Percentiles rank a stretch among this genome's conserved stretches.
These are phyloP conservation scores for Drosophila nigricruria DNA, from an alignment of 2,888 invertebrate species.

Conservation along the genomic window DNA sequence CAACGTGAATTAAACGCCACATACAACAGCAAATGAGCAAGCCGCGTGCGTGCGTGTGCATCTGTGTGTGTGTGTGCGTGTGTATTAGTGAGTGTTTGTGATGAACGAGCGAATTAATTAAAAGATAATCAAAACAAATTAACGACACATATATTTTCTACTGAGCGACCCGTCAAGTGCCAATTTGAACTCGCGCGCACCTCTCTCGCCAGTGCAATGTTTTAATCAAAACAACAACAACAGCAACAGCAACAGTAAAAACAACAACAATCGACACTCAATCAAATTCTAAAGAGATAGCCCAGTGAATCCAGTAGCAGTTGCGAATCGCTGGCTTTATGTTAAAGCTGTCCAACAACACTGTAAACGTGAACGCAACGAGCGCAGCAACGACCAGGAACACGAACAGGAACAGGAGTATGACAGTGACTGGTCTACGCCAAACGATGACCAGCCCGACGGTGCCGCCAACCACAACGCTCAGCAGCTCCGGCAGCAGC, in stretches of 20 bases:
- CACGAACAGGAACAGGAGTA: conserved; percentile 72
- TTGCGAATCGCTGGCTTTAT: conserved; percentile 70
- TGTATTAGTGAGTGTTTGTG: conserved; percentile 55
- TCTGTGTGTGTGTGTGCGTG: conserved; percentile 31
- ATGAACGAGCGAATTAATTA: conserved; percentile 80
- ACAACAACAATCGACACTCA: conserved; percentile 20
- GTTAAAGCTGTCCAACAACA: conserved; percentile 84
- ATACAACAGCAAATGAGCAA: conserved; percentile 36
- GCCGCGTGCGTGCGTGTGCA: conserved; percentile 52
- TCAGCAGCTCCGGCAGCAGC: conserved; percentile 58
- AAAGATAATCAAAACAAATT: conserved; percentile 81
- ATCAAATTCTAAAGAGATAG: conserved; percentile 13
- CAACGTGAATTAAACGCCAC: conserved; percentile 41
- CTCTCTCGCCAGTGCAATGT: conserved; percentile 57
- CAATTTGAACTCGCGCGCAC: conserved; percentile 50
- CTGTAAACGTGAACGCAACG: conserved; percentile 40
- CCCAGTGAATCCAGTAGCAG: conserved; percentile 15
- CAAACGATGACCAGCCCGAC: conserved; percentile 88
- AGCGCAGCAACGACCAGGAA: conserved; percentile 32
- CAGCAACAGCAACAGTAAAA: neutral
- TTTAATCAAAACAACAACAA: conserved; percentile 33
- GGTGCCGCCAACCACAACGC: conserved; percentile 85
- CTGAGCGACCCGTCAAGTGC: conserved; percentile 47
- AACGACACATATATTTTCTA: conserved; percentile 67
- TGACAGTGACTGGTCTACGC: conserved; percentile 89